These are phyloP conservation scores for Apis dorsata DNA, from an alignment of 1,140 invertebrate species.

Conservation along the genomic window DNA sequence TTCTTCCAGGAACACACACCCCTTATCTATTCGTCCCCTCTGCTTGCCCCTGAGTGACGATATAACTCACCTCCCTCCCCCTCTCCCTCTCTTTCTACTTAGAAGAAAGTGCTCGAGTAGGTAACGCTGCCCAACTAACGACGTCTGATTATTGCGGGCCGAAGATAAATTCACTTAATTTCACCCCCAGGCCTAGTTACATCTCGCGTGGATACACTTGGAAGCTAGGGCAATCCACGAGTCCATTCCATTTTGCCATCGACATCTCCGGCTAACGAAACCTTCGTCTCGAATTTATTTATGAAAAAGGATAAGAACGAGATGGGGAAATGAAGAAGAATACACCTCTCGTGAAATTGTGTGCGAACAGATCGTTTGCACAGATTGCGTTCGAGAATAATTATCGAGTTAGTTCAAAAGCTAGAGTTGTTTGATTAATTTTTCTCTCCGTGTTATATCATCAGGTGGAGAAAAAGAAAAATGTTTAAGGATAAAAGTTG, in stretches of 20 bases:
- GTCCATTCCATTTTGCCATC: not conserved
- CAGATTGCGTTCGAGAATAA: too few species aligned
- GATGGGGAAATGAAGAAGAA: too few species aligned
- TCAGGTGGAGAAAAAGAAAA: too few species aligned
- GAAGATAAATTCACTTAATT: conserved; percentile 71
- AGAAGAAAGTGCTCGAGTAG: not conserved
- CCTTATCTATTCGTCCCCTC: conserved; percentile 21
- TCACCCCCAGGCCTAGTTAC: conserved; percentile 48
- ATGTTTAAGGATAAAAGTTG: too few species aligned
- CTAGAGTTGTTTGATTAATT: too few species aligned
- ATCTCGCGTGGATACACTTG: conserved; percentile 15
- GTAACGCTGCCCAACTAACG: conserved; percentile 58
- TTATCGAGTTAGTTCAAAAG: too few species aligned
- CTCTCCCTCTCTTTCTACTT: not conserved
- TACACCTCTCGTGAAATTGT: too few species aligned
- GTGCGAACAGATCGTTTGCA: too few species aligned
- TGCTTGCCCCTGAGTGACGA: conserved; percentile 19
- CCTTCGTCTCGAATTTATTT: too few species aligned
- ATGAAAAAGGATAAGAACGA: too few species aligned
- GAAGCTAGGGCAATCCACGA: conserved; percentile 20
- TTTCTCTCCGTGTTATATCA: too few species aligned
- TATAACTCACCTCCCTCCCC: not conserved
- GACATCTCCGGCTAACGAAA: too few species aligned
- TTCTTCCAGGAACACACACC: not conserved
- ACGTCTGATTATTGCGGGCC: conserved; percentile 68